A percentile compares a stretch with the other conserved stretches of the same genome.
Evolutionary conservation across 2,888 invertebrate species (phyloP).

Genomic region (Caenorhabditis sulstoni): DNA sequence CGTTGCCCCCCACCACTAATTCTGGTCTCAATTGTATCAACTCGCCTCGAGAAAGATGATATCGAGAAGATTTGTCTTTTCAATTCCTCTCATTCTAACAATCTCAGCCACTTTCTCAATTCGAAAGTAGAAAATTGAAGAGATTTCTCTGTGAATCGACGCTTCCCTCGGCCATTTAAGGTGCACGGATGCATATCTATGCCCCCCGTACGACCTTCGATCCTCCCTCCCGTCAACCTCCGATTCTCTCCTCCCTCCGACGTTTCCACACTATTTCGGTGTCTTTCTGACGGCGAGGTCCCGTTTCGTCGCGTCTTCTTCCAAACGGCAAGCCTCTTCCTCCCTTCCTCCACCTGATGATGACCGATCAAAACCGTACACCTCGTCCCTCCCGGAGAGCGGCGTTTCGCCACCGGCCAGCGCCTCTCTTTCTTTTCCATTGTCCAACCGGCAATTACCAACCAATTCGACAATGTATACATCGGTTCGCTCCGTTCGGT

Average conservation of each 20-base stretch:
- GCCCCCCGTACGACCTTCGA: constrained; percentile 33
- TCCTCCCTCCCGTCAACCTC: neutral
- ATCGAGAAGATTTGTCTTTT: too few species aligned
- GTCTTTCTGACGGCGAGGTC: neutral
- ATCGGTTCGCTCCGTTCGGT: constrained; percentile 7
- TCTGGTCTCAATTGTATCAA: neutral
- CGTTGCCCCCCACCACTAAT: neutral
- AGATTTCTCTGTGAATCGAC: too few species aligned
- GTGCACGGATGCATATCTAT: constrained; percentile 47
- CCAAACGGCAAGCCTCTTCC: neutral
- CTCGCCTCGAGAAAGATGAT: constrained; percentile 5
- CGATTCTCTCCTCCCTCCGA: constrained; percentile 11
- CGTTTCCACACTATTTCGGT: neutral
- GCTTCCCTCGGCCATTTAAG: constrained; percentile 3
- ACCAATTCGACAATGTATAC: neutral
- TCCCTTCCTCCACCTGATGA: constrained; percentile 10
- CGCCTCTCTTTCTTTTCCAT: neutral
- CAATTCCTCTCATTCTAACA: constrained; percentile 5
- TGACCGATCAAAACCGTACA: constrained; percentile 21
- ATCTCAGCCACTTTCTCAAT: neutral
- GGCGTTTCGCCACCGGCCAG: neutral
- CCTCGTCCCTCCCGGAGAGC: neutral
- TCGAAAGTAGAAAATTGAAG: too few species aligned
- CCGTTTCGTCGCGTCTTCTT: neutral
- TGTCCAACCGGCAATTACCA: neutral